Conservation (phyloP, 2,888 invertebrate species). For the Drosophila macrospina region DNA sequence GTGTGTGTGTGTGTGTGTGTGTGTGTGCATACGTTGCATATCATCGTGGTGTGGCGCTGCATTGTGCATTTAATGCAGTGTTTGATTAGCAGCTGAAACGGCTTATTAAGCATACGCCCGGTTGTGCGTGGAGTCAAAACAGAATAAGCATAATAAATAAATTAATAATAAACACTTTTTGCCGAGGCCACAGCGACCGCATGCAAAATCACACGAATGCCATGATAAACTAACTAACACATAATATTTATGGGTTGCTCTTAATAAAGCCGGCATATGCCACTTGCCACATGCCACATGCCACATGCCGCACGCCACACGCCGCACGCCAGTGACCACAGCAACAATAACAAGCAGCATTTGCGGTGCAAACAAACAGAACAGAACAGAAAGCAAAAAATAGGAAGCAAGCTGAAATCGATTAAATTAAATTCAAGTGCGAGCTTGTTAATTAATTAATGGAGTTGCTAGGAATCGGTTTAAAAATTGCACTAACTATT, state of each 20-base stretch:
- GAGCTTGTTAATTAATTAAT: neutral
- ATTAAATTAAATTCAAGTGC: neutral
- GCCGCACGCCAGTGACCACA: conserved; percentile 40
- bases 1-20: neutral
- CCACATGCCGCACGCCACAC: conserved; percentile 32
- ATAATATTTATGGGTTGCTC: conserved; percentile 65
- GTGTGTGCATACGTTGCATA: neutral
- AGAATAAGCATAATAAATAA: conserved; percentile 40
- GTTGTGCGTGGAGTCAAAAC: conserved; percentile 31
- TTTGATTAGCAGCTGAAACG: conserved; percentile 64
- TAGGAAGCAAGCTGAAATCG: conserved; percentile 1
- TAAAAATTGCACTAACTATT: neutral
- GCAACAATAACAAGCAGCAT: conserved; percentile 49
- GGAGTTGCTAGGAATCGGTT: neutral
- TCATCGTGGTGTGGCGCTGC: conserved; percentile 10
- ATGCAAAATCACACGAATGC: conserved; percentile 39
- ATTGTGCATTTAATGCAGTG: conserved; percentile 53
- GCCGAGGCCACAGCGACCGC: conserved; percentile 49
- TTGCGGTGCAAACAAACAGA: conserved; percentile 38
- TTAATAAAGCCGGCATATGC: conserved; percentile 30
- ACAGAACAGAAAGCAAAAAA: neutral
- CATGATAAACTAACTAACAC: conserved; percentile 73
- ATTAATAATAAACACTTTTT: conserved; percentile 58
- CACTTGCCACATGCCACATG: conserved; percentile 28
- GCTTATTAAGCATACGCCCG: conserved; percentile 56